These are phyloP conservation scores for Drosophila merina DNA, from an alignment of 2,888 invertebrate genomes.

Conservation along the genomic window DNA sequence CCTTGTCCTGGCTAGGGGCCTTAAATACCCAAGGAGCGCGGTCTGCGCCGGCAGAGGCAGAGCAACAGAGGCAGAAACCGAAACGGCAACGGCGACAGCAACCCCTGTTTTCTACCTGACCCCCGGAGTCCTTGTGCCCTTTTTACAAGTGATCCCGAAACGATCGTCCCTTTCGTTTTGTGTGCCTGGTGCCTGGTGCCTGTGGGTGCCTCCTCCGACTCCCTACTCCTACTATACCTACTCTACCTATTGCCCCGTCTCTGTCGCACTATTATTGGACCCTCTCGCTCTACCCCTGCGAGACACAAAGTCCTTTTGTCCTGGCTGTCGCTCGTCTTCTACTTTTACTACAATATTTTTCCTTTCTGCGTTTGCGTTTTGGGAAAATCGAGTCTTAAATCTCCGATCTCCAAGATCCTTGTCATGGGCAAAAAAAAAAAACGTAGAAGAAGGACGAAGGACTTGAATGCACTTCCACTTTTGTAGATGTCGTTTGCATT, in stretches of 20 bases:
- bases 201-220: constrained; percentile 53
- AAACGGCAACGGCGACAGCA: constrained; percentile 25
- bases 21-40: constrained; percentile 75
- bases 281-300: constrained; percentile 3
- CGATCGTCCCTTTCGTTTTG: constrained; percentile 39
- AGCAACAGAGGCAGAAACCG: constrained; percentile 17
- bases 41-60: constrained; percentile 26
- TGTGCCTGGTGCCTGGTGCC: constrained; percentile 44
- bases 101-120: constrained; percentile 29
- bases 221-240: constrained; percentile 1
- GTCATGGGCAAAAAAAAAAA: constrained; percentile 48
- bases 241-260: background rate
- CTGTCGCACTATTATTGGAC: background rate
- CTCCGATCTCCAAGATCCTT: constrained; percentile 67
- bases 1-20: constrained; percentile 83
- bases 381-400: constrained; percentile 73
- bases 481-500: constrained; percentile 44
- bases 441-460: constrained; percentile 19
- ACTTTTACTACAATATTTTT: constrained; percentile 26
- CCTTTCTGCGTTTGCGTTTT: constrained; percentile 39
- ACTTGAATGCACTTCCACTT: constrained; percentile 75
- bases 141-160: constrained; percentile 3
- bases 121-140: constrained; percentile 15
- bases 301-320: constrained; percentile 17
- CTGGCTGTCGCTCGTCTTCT: constrained; percentile 7